Conservation (phyloP, 2,797 vertebrate genomes). For the Trichosurus vulpecula region DNA sequence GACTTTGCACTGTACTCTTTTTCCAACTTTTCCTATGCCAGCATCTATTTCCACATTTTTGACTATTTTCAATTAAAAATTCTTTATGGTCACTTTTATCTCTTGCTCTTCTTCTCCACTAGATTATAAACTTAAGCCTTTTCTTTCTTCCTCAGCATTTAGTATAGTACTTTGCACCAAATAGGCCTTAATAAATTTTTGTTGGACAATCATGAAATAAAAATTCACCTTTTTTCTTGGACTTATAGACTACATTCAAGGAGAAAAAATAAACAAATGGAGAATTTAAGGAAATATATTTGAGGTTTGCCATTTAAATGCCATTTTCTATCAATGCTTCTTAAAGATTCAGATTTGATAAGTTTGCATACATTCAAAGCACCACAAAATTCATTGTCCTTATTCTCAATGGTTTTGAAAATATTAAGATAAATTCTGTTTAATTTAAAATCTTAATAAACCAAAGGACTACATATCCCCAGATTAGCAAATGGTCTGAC, state of each 20-base stretch:
- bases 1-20: background rate
- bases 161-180: background rate
- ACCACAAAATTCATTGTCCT: conserved; percentile 74
- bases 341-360: conserved; percentile 53
- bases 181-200: background rate
- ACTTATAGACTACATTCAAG: background rate
- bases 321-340: background rate
- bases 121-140: background rate
- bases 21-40: too few relatives aligned
- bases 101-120: background rate
- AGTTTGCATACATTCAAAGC: conserved; percentile 71
- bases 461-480: conserved; percentile 76
- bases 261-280: background rate
- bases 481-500: conserved; percentile 76
- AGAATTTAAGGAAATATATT: background rate
- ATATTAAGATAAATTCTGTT: conserved; percentile 74
- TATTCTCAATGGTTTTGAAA: conserved; percentile 72
- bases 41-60: background rate
- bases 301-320: background rate
- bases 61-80: background rate
- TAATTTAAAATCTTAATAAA: conserved; percentile 80
- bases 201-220: background rate
- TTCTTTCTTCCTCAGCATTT: background rate
- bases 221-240: background rate
- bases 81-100: background rate